Conservation (phyloP, 2,888 invertebrate genomes). For the Hyles lineata region DNA sequence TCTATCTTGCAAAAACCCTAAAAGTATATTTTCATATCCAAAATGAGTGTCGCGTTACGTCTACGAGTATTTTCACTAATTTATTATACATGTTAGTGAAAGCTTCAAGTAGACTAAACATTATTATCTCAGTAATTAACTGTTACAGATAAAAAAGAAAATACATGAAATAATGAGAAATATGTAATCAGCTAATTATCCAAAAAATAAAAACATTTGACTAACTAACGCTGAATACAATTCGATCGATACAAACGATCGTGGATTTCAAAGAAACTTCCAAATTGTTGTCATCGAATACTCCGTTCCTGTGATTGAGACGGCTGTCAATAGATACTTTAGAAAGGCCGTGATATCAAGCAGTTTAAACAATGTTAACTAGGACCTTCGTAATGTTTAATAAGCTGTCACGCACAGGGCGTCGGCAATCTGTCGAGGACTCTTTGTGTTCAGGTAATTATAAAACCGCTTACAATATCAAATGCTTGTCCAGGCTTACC, state of each 20-base stretch:
- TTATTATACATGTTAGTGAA: too few relatives aligned
- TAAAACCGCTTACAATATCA: slow-evolving; percentile 37
- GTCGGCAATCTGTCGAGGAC: slow-evolving; percentile 50
- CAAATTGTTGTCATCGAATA: slow-evolving; percentile 8
- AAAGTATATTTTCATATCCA: too few relatives aligned
- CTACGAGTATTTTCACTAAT: too few relatives aligned
- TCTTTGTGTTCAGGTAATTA: slow-evolving; percentile 56
- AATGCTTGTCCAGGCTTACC: neutral
- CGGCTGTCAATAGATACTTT: slow-evolving; percentile 6
- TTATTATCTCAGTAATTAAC: too few relatives aligned
- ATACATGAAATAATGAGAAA: too few relatives aligned
- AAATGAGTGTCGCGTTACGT: too few relatives aligned
- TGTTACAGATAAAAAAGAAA: too few relatives aligned
- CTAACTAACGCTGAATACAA: neutral
- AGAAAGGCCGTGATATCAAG: neutral
- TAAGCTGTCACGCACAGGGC: slow-evolving; percentile 62
- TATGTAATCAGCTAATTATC: too few relatives aligned
- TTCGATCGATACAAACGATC: neutral
- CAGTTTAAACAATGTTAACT: slow-evolving; percentile 30
- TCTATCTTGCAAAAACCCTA: too few relatives aligned
- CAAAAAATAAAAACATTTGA: too few relatives aligned
- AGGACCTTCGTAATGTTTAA: slow-evolving; percentile 42
- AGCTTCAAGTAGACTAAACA: too few relatives aligned
- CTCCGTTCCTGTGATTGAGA: neutral
- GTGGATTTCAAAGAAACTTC: neutral